Evolutionary conservation across 2,797 vertebrate species (phyloP).

Genomic region (Vespertilio murinus): DNA sequence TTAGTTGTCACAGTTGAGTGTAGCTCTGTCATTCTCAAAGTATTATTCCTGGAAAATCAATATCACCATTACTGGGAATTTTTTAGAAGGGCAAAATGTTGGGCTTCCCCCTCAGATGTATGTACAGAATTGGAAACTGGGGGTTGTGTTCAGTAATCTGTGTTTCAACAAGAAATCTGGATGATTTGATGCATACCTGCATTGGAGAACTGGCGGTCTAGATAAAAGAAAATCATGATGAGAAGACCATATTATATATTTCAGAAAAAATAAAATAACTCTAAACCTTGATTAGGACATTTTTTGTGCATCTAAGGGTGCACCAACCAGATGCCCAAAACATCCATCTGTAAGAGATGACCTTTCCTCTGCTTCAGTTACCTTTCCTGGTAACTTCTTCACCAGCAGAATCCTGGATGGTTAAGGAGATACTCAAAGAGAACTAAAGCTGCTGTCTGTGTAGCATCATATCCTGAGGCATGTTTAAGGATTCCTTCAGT

Average conservation of each 20-base stretch:
- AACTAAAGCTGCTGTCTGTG: not conserved
- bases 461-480: not conserved
- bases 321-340: fast-evolving
- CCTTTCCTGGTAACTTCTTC: not conserved
- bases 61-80: not conserved
- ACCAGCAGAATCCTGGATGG: not conserved
- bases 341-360: not conserved
- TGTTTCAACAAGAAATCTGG: not conserved
- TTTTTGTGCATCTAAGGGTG: not conserved
- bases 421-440: not conserved
- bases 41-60: not conserved
- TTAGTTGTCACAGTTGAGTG: not conserved
- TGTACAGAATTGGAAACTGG: not conserved
- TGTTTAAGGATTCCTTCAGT: not conserved
- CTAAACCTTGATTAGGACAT: not conserved
- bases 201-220: not conserved
- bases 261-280: not conserved
- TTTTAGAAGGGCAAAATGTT: not conserved
- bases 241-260: not conserved
- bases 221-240: not conserved
- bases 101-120: not conserved
- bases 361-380: not conserved
- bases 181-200: not conserved
- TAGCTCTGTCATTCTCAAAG: not conserved
- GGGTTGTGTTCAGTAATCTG: not conserved